These are phyloP conservation scores for Sebastolobus altivelis DNA, from an alignment of 2,797 vertebrate species.

Conservation along the genomic window DNA sequence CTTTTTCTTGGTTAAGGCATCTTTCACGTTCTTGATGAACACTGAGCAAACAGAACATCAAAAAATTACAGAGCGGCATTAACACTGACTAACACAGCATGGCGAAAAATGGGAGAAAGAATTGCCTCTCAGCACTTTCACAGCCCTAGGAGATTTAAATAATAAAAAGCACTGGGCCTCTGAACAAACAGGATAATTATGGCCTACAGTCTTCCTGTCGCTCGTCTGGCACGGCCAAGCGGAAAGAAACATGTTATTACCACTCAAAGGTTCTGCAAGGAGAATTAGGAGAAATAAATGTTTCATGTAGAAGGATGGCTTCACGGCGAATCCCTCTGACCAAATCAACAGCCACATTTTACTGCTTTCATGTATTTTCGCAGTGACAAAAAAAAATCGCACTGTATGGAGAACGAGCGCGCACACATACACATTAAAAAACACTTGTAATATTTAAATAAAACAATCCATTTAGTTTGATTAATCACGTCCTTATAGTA, in stretches of 20 bases:
- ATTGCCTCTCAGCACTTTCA: slow-evolving; percentile 84
- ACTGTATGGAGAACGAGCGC: not conserved
- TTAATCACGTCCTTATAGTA: not conserved
- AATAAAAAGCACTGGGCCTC: slow-evolving; percentile 88
- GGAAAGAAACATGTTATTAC: slow-evolving; percentile 87
- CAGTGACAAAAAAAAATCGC: not conserved
- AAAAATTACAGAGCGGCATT: slow-evolving; percentile 84
- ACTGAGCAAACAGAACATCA: slow-evolving; percentile 79
- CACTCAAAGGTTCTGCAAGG: slow-evolving; percentile 83
- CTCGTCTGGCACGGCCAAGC: slow-evolving; percentile 83
- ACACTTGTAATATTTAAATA: not conserved
- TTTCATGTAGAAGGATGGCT: slow-evolving; percentile 80
- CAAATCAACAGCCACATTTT: slow-evolving; percentile 65
- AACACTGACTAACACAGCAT: slow-evolving; percentile 84
- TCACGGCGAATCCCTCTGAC: slow-evolving; percentile 70
- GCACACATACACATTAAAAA: not conserved
- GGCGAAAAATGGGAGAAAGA: slow-evolving; percentile 84
- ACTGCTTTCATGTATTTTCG: slow-evolving; percentile 63
- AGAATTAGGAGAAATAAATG: slow-evolving; percentile 85
- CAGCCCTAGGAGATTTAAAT: slow-evolving; percentile 91
- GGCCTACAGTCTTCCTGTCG: slow-evolving; percentile 88
- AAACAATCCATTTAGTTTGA: slow-evolving; percentile 18
- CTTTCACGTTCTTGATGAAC: slow-evolving; percentile 77
- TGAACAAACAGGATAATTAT: slow-evolving; percentile 92
- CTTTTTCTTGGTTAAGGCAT: slow-evolving; percentile 62